Evolutionary conservation across 2,797 vertebrate genomes (phyloP).

Genomic region (Periophthalmus magnuspinnatus): DNA sequence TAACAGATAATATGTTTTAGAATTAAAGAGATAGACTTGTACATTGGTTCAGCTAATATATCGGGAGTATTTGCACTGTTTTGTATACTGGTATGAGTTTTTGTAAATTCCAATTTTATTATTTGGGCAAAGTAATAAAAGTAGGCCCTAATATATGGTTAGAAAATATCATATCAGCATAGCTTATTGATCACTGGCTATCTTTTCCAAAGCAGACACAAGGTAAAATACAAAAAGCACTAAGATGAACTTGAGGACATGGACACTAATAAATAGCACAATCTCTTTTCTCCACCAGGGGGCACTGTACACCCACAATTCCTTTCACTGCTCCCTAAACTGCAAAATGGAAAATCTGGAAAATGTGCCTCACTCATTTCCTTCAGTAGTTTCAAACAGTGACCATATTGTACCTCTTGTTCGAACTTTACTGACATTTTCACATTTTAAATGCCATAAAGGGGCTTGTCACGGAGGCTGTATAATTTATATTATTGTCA

Average conservation of each 20-base stretch:
- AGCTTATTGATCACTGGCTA: too few species aligned
- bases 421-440: constrained; percentile 27
- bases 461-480: constrained; percentile 14
- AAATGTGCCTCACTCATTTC: constrained; percentile 68
- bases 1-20: too few species aligned
- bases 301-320: constrained; percentile 45
- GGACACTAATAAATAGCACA: not conserved
- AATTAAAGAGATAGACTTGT: too few species aligned
- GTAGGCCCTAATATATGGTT: too few species aligned
- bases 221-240: not conserved
- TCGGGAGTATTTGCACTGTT: too few species aligned
- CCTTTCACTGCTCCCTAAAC: constrained; percentile 9
- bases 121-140: too few species aligned
- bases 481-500: constrained; percentile 28
- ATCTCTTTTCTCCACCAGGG: constrained; percentile 57
- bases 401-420: constrained; percentile 41
- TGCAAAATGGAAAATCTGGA: constrained; percentile 49
- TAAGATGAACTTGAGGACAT: not conserved
- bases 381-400: constrained; percentile 33
- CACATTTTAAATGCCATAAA: constrained; percentile 15
- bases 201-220: too few species aligned
- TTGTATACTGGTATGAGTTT: too few species aligned
- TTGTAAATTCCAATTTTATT: too few species aligned
- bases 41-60: too few species aligned
- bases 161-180: too few species aligned